Evolutionary conservation across 2,113 vertebrate species (phyloP).

Genomic region (Patagioenas fasciata): DNA sequence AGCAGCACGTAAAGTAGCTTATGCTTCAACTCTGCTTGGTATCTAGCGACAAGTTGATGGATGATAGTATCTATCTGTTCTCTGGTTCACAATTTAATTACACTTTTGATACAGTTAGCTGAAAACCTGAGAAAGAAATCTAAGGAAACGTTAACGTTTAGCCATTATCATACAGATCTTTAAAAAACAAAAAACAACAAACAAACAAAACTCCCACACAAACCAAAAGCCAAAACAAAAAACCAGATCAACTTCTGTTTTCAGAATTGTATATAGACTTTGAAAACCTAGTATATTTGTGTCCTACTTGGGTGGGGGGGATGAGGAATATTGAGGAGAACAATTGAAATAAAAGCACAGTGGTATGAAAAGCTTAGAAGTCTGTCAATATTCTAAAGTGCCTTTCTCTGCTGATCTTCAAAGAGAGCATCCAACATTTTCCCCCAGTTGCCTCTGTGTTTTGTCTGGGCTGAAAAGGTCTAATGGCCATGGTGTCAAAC

Average conservation of each 20-base stretch:
- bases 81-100: conserved; percentile 24
- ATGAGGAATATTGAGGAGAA: background rate
- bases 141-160: background rate
- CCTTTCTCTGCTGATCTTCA: conserved; percentile 4
- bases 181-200: background rate
- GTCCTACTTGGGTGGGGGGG: background rate
- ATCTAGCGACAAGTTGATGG: conserved; percentile 4
- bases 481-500: conserved; percentile 12
- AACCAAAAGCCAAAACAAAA: background rate
- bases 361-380: background rate
- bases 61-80: background rate
- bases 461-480: conserved; percentile 24
- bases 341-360: background rate
- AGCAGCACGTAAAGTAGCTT: background rate
- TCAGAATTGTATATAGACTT: background rate
- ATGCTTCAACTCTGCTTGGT: background rate
- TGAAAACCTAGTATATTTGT: background rate
- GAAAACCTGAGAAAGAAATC: background rate
- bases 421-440: background rate
- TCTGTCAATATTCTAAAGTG: background rate
- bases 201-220: background rate
- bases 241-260: background rate
- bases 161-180: background rate
- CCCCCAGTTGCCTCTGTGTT: background rate
- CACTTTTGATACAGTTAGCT: background rate